phyloP scores from a whole-genome alignment of 2,888 invertebrate genomes.

The Plagodis dolabraria region DNA sequence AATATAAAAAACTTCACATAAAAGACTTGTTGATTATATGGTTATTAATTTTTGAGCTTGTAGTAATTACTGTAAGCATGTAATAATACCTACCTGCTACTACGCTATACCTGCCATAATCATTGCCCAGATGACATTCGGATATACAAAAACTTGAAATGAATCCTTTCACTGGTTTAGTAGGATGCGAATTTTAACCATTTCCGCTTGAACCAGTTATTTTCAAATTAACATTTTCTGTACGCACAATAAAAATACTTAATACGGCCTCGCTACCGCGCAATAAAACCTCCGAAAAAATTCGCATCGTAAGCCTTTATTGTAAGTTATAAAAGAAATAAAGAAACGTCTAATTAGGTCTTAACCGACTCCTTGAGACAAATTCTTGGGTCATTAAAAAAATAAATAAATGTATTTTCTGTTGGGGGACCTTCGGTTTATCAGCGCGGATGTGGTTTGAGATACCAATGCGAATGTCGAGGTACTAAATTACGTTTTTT shows the following conservation, averaged over 20 bases:
- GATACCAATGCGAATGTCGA: constrained; percentile 30
- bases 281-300: constrained; percentile 35
- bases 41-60: too few relatives aligned
- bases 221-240: constrained; percentile 22
- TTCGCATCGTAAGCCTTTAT: constrained; percentile 36
- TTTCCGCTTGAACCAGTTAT: constrained; percentile 25
- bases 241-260: constrained; percentile 21
- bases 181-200: constrained; percentile 12
- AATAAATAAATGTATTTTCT: constrained; percentile 24
- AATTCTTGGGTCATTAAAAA: constrained; percentile 50
- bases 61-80: too few relatives aligned
- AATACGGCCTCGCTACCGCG: constrained; percentile 35
- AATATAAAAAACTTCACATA: too few relatives aligned
- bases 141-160: neutral
- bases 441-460: constrained; percentile 34
- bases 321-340: constrained; percentile 38
- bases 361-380: constrained; percentile 51
- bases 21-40: too few relatives aligned
- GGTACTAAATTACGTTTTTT: constrained; percentile 34
- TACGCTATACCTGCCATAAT: too few relatives aligned
- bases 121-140: too few relatives aligned
- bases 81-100: too few relatives aligned
- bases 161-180: constrained; percentile 18
- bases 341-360: constrained; percentile 51
- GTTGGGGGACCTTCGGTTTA: constrained; percentile 21